These are phyloP conservation scores for Antechinus stuartii DNA, from an alignment of 2,113 vertebrate genomes.

Conservation along the genomic window DNA sequence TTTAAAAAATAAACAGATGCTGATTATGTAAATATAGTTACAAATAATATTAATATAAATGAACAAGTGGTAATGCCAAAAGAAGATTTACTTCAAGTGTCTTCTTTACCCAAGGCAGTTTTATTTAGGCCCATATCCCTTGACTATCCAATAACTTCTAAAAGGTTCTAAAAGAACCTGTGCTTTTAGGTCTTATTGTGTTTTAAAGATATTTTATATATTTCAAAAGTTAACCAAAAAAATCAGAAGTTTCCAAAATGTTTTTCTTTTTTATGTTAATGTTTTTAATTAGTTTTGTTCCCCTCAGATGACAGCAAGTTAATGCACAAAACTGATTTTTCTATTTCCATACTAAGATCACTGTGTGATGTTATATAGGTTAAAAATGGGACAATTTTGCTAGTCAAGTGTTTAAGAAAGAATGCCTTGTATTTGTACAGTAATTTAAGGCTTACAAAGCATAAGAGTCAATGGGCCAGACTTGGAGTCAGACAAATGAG, in stretches of 20 bases:
- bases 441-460: neutral
- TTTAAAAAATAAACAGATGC: neutral
- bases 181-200: slow-evolving; percentile 25
- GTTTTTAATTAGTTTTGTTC: slow-evolving; percentile 9
- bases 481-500: neutral
- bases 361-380: slow-evolving; percentile 16
- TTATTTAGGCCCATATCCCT: neutral
- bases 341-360: slow-evolving; percentile 36
- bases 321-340: slow-evolving; percentile 12
- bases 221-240: slow-evolving; percentile 45
- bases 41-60: slow-evolving; percentile 24
- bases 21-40: slow-evolving; percentile 45
- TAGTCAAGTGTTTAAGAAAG: neutral
- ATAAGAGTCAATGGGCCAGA: neutral
- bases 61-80: neutral
- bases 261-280: slow-evolving; percentile 20
- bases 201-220: slow-evolving; percentile 1
- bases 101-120: neutral
- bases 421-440: neutral
- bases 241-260: neutral
- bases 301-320: slow-evolving; percentile 23
- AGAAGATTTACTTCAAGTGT: neutral
- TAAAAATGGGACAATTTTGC: slow-evolving; percentile 39
- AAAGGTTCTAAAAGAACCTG: neutral
- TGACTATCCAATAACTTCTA: neutral